These are phyloP conservation scores for Myxocyprinus asiaticus DNA, from an alignment of 2,113 vertebrate species.

Conservation along the genomic window DNA sequence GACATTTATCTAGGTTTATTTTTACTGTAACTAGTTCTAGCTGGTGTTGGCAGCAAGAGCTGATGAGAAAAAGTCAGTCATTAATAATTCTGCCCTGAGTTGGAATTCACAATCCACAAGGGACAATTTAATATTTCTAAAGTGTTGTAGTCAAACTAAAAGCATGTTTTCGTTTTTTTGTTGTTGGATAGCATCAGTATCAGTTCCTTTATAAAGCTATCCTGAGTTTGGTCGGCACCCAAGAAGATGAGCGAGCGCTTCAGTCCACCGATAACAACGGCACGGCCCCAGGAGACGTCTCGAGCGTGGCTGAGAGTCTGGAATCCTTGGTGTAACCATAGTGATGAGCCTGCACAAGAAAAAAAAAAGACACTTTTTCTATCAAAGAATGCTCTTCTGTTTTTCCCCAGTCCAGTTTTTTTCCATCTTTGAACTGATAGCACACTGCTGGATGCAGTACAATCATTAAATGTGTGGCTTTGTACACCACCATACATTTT, in stretches of 20 bases:
- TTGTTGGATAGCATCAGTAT: slow-evolving; percentile 84
- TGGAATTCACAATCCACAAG: slow-evolving; percentile 12
- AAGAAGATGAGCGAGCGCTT: slow-evolving; percentile 84
- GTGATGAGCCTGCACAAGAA: slow-evolving; percentile 35
- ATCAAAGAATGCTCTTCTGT: slow-evolving; percentile 42
- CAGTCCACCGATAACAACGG: slow-evolving; percentile 85
- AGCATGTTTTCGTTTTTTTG: slow-evolving; percentile 29
- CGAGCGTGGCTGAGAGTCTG: slow-evolving; percentile 84
- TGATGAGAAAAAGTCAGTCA: slow-evolving; percentile 22
- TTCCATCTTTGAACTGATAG: slow-evolving; percentile 31
- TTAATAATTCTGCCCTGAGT: slow-evolving; percentile 12
- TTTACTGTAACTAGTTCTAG: background rate
- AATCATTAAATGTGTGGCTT: slow-evolving; percentile 86
- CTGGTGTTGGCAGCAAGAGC: background rate
- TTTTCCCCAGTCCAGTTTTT: slow-evolving; percentile 33
- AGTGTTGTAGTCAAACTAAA: slow-evolving; percentile 21
- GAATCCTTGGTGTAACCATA: slow-evolving; percentile 87
- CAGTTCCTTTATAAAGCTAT: slow-evolving; percentile 96
- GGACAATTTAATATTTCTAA: background rate
- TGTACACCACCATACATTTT: slow-evolving; percentile 75
- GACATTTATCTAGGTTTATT: too few species aligned
- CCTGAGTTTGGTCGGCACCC: slow-evolving; percentile 88
- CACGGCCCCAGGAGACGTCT: slow-evolving; percentile 76
- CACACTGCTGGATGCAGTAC: slow-evolving; percentile 64
- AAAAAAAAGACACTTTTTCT: slow-evolving; percentile 26